These are phyloP conservation scores for Falcunculus frontatus DNA, from an alignment of 2,113 vertebrate genomes.

Conservation along the genomic window DNA sequence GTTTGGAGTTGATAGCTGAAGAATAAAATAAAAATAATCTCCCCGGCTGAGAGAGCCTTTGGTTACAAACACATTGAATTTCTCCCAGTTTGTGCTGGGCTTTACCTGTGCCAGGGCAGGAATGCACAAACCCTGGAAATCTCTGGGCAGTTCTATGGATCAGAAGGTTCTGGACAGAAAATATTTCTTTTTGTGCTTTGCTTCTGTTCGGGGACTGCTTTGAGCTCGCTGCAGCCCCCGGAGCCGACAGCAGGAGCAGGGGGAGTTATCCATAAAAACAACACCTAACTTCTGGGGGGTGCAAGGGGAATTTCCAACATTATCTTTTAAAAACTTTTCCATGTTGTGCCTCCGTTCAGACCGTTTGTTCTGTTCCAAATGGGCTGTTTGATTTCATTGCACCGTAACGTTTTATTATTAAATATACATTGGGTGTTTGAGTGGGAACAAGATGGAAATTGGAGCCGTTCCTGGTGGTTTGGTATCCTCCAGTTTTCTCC, in stretches of 20 bases:
- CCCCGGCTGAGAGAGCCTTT: not conserved
- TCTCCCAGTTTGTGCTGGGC: not conserved
- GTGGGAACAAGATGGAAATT: not conserved
- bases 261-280: not conserved
- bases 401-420: not conserved
- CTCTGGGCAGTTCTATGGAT: rapidly evolving
- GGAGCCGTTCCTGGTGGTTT: not conserved
- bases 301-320: not conserved
- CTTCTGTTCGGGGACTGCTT: not conserved
- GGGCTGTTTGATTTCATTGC: not conserved
- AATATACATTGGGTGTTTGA: not conserved
- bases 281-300: rapidly evolving
- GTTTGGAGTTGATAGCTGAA: not conserved
- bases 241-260: not conserved
- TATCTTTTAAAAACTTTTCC: not conserved
- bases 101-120: not conserved
- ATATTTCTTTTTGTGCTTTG: not conserved
- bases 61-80: not conserved
- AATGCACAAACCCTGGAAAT: not conserved
- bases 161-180: not conserved
- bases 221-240: not conserved
- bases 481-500: not conserved
- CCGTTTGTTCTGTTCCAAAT: not conserved
- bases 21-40: not conserved
- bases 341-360: not conserved